phyloP scores from a whole-genome alignment of 2,797 vertebrate species.

The Pangasius larnaudii region DNA sequence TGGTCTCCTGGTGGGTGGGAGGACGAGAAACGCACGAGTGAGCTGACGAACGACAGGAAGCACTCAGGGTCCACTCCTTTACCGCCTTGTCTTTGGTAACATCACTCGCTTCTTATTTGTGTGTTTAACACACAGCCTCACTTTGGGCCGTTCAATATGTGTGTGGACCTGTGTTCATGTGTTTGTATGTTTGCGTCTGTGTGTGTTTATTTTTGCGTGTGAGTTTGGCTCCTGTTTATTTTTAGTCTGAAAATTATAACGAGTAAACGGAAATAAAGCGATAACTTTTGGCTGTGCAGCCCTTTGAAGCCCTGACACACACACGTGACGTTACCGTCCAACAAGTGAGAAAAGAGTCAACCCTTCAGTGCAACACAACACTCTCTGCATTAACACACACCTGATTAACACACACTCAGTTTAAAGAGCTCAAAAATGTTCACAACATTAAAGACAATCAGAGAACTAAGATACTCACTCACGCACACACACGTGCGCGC shows the following conservation, averaged over 20 bases:
- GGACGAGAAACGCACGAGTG: conserved; percentile 88
- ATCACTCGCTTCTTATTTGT: conserved; percentile 91
- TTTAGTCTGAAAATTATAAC: conserved; percentile 71
- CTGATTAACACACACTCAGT: conserved; percentile 25
- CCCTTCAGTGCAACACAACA: conserved; percentile 76
- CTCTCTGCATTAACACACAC: conserved; percentile 38
- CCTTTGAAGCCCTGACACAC: conserved; percentile 63
- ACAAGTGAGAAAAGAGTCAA: conserved; percentile 99
- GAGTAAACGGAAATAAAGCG: conserved; percentile 52
- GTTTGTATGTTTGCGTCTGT: conserved; percentile 40
- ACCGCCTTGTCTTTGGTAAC: conserved; percentile 99
- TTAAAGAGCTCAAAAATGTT: not conserved
- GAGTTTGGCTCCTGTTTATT: conserved; percentile 77
- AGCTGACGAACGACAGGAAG: conserved; percentile 94
- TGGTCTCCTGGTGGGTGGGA: conserved; percentile 95
- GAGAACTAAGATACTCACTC: not conserved
- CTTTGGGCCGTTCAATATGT: conserved; percentile 73
- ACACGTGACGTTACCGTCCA: conserved; percentile 99
- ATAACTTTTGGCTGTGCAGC: conserved; percentile 54
- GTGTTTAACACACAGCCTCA: conserved; percentile 82
- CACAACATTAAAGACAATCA: conserved; percentile 9
- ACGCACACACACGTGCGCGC: not conserved
- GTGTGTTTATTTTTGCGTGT: conserved; percentile 58
- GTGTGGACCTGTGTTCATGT: conserved; percentile 57
- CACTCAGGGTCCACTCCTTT: conserved; percentile 99